Evolutionary conservation across 2,797 vertebrate genomes (phyloP).

Genomic region (Siniperca obscura): DNA sequence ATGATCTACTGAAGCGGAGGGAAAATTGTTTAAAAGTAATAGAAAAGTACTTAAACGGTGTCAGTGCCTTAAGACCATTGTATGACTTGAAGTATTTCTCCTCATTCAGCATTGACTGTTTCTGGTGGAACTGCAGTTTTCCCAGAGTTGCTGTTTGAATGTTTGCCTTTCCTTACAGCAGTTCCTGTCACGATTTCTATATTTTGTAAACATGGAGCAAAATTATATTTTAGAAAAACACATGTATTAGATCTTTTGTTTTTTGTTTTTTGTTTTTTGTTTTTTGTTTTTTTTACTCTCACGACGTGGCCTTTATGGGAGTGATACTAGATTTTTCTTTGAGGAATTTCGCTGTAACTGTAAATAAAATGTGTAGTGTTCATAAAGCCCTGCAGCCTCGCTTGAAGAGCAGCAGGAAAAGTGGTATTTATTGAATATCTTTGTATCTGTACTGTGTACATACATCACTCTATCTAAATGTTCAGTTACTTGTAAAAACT

Average conservation of each 20-base stretch:
- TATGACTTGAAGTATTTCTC: constrained; percentile 66
- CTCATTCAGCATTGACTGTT: constrained; percentile 52
- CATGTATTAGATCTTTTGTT: constrained; percentile 51
- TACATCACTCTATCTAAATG: constrained; percentile 75
- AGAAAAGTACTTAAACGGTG: constrained; percentile 84
- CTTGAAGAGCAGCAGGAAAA: constrained; percentile 61
- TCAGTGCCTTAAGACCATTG: constrained; percentile 84
- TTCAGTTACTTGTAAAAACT: constrained; percentile 79
- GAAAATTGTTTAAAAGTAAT: constrained; percentile 61
- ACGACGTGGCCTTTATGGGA: constrained; percentile 72
- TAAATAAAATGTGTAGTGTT: constrained; percentile 79
- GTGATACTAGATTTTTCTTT: constrained; percentile 47
- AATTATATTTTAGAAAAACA: constrained; percentile 69
- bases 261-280: no score
- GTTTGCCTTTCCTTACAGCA: constrained; percentile 43
- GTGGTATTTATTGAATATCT: constrained; percentile 84
- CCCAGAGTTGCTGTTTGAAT: constrained; percentile 45
- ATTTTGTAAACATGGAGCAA: constrained; percentile 55
- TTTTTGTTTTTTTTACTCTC: constrained; percentile 39
- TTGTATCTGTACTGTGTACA: constrained; percentile 87
- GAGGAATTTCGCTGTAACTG: constrained; percentile 71
- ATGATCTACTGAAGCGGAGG: constrained; percentile 36
- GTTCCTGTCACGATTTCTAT: constrained; percentile 47
- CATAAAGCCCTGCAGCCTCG: constrained; percentile 63
- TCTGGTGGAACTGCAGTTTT: constrained; percentile 37